These are phyloP conservation scores for Fabriciana adippe DNA, from an alignment of 2,888 invertebrate species.

Conservation along the genomic window DNA sequence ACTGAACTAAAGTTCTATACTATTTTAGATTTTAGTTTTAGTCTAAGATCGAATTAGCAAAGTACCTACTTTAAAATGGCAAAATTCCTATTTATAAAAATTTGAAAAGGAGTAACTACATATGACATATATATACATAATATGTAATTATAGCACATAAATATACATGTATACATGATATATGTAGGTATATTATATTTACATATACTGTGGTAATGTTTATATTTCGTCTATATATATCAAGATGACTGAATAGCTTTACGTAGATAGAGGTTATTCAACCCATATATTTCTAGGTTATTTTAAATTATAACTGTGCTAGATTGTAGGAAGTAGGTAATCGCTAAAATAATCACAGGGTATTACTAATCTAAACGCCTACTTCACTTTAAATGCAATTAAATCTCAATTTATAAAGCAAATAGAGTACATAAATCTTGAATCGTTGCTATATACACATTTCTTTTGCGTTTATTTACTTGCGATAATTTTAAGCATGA, in stretches of 20 bases:
- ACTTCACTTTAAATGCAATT: slow-evolving; percentile 1
- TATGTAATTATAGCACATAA: too few species aligned
- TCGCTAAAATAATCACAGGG: not conserved
- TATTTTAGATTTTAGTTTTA: too few species aligned
- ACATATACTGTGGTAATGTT: too few species aligned
- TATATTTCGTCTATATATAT: too few species aligned
- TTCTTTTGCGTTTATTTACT: slow-evolving; percentile 1
- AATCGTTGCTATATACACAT: slow-evolving; percentile 2
- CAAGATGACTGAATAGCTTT: not conserved
- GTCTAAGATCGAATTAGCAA: too few species aligned
- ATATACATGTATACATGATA: too few species aligned
- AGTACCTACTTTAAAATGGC: too few species aligned
- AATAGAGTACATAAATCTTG: not conserved
- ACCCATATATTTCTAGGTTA: slow-evolving; percentile 3
- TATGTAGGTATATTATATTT: too few species aligned
- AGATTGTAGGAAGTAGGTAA: slow-evolving; percentile 3
- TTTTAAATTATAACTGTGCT: slow-evolving; percentile 8
- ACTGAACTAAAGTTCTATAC: too few species aligned
- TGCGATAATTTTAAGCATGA: slow-evolving; percentile 2
- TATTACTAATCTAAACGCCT: slow-evolving; percentile 11
- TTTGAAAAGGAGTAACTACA: too few species aligned
- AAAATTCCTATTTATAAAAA: too few species aligned
- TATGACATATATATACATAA: too few species aligned
- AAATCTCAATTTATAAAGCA: not conserved
- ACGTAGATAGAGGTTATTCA: slow-evolving; percentile 11